phyloP scores from a whole-genome alignment of 2,888 invertebrate species.

The Melanostoma scalare region DNA sequence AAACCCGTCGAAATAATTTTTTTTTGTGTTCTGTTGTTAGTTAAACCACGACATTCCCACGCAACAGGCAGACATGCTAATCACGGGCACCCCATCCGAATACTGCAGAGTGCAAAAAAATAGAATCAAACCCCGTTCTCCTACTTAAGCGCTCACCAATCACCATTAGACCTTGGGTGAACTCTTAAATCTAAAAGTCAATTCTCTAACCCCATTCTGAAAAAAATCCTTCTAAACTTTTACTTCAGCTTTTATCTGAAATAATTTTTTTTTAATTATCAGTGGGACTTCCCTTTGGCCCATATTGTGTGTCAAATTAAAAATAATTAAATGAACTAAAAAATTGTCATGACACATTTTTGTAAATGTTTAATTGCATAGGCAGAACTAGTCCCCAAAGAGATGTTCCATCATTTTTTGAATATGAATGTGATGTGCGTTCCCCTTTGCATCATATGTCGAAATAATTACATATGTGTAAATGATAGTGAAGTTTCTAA shows the following conservation, averaged over 20 bases:
- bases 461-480: conserved; percentile 34
- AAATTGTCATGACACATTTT: conserved; percentile 51
- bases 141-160: no score
- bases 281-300: background rate
- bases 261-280: background rate
- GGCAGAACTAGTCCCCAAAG: conserved; percentile 8
- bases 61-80: no score
- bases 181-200: no score
- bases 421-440: background rate
- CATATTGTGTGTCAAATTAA: conserved; percentile 21
- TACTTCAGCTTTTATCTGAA: background rate
- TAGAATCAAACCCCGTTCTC: no score
- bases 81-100: no score
- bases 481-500: background rate
- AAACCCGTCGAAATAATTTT: no score
- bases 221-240: no score
- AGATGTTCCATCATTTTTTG: background rate
- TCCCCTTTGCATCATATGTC: background rate
- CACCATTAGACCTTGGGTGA: no score
- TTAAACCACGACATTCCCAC: no score
- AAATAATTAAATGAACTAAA: conserved; percentile 25
- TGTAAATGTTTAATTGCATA: conserved; percentile 50
- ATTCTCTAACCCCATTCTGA: no score
- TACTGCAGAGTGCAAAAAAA: no score
- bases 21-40: no score